Evolutionary conservation across 2,888 invertebrate species (phyloP), one percentile per base, ranked within the genome.

Genomic region (Andrena flavipes): DNA sequence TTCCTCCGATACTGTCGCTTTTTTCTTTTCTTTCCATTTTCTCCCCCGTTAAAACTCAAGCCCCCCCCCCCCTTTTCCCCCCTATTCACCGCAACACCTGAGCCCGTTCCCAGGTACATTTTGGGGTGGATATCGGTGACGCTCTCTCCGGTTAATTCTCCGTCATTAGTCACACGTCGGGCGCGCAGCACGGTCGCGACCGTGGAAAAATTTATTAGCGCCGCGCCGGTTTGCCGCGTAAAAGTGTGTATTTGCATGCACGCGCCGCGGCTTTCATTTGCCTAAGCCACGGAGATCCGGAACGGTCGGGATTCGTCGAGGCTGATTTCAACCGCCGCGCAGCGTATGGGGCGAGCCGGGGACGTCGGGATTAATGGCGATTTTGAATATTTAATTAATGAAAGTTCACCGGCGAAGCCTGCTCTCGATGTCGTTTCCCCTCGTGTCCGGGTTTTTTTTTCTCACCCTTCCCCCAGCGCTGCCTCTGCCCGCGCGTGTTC

Each of bases 321-420:
- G 81, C 84, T 82, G 89, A 89, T 89, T 89, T 86, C 82, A 80
- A 82, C 85, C 84, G 82, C 81, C 80, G 81, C 77, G 71, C 49
- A 60, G 64, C 26, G 75, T 48, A 26, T 54, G 63, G 67, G 64
- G 56, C 26, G 33, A 49, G 62, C 8, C 23, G 13, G 48, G 75
- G 62, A 75, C 54, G 72, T 59, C 70, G 80, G 90, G 91, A 88
- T 90, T 88, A 90, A 87, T 84, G 88, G 85, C 84, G 86, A 89
- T 90, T 91, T 89, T 88, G 89, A 90, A 91, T 91, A 91, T 91
- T 91, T 90, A 89, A 91, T 91, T 90, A 91, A 88, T 87, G 87
- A 81, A 87, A 87, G 82, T 86, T 82, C 80, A 72, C 56, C 75
- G 63, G 60, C 30, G 23, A 71, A 71, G 59, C 77, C 23, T 69